Conservation (phyloP, 92 coral and sea anemone genomes). For the Micromussa lordhowensis region DNA sequence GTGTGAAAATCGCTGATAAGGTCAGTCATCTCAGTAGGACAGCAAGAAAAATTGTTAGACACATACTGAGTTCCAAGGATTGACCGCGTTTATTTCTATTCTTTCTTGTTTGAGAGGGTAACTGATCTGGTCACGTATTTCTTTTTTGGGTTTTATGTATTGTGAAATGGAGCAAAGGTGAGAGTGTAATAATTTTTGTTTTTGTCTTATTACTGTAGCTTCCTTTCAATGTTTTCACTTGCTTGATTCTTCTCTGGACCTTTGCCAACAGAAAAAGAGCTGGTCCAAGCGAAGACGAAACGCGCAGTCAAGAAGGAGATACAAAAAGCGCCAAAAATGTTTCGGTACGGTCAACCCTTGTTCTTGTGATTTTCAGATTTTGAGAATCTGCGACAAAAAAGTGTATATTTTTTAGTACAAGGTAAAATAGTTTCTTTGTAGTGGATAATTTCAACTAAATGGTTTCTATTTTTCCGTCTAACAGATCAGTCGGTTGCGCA, state of each 20-base stretch:
- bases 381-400: no score
- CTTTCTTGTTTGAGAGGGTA: not conserved
- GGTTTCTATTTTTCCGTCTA: no score
- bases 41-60: not conserved
- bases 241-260: not conserved
- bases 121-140: not conserved
- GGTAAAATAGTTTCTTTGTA: no score
- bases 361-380: no score
- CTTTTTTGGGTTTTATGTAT: not conserved
- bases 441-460: no score
- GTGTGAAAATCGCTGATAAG: slow-evolving; percentile 1
- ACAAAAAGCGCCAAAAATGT: no score
- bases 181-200: not conserved
- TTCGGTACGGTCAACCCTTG: no score
- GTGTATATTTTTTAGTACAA: no score
- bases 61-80: not conserved
- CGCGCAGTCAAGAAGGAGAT: no score
- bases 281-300: not conserved
- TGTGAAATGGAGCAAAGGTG: slow-evolving; percentile 12
- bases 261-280: slow-evolving; percentile 17
- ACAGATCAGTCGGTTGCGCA: no score
- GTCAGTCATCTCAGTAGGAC: not conserved
- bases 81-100: not conserved
- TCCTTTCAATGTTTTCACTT: not conserved
- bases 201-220: not conserved